These are phyloP conservation scores for Melierax canorus DNA, from an alignment of 2,113 vertebrate genomes.

Conservation along the genomic window DNA sequence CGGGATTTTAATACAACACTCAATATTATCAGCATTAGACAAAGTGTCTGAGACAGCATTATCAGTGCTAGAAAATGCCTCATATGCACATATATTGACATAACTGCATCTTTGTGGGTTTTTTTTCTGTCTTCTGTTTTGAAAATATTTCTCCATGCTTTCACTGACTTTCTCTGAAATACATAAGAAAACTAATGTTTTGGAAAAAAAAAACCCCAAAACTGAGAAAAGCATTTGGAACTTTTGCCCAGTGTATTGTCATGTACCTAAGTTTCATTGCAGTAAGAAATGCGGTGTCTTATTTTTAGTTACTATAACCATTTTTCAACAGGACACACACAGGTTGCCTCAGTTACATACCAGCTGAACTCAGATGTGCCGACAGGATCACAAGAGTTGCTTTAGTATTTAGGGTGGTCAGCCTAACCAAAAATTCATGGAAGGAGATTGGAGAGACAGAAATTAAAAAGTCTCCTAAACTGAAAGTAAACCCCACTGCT, in stretches of 20 bases:
- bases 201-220: rapidly evolving
- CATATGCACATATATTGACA: neutral
- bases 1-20: neutral
- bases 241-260: neutral
- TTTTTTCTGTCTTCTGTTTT: neutral
- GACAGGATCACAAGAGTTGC: neutral
- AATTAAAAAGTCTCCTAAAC: neutral
- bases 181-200: neutral
- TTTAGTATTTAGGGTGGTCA: neutral
- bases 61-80: conserved; percentile 7
- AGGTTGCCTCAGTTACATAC: neutral
- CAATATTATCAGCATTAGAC: conserved; percentile 10
- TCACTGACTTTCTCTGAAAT: neutral
- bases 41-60: conserved; percentile 8
- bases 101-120: neutral
- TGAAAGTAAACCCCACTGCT: neutral
- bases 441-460: neutral
- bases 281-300: neutral
- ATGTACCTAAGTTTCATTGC: neutral
- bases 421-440: neutral
- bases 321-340: neutral
- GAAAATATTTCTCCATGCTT: neutral
- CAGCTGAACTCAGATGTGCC: neutral
- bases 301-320: neutral
- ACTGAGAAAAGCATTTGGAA: neutral